Evolutionary conservation across 2,888 invertebrate species (phyloP).

Genomic region (Diplolepis rosae): DNA sequence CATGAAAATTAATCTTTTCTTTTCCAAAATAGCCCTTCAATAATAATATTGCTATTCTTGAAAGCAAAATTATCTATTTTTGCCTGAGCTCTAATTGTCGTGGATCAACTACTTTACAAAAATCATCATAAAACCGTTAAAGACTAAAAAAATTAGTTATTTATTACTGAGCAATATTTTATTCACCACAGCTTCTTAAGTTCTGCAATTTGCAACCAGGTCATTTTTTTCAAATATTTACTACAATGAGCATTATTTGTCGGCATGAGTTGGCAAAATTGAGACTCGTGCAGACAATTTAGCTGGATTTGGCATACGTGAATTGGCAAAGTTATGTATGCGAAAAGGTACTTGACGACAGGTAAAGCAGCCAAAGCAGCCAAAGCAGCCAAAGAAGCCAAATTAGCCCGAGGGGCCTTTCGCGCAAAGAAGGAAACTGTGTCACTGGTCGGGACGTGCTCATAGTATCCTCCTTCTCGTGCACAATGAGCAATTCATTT

Average conservation of each 20-base stretch:
- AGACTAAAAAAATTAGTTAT: no score
- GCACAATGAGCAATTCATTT: conserved; percentile 57
- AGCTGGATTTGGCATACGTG: conserved; percentile 23
- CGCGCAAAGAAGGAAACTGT: conserved; percentile 50
- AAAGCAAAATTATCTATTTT: no score
- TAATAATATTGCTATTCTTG: no score
- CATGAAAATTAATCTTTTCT: no score
- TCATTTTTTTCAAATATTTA: conserved; percentile 12
- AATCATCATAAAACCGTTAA: no score
- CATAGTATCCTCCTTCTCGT: conserved; percentile 40
- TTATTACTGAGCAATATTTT: no score
- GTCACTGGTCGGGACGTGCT: conserved; percentile 43
- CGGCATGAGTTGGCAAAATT: conserved; percentile 16
- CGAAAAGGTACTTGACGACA: conserved; percentile 23
- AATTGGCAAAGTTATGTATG: background rate
- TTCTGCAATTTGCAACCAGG: conserved; percentile 3
- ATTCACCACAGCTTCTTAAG: no score
- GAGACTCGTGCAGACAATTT: conserved; percentile 28
- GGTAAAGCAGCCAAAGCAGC: background rate
- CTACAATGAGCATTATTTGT: conserved; percentile 4
- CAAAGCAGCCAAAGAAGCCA: conserved; percentile 30
- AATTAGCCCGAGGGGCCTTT: conserved; percentile 42
- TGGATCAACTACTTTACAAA: no score
- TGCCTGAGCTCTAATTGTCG: no score
- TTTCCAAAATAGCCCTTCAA: no score